Percentiles rank a stretch among this genome's conserved stretches.
Evolutionary conservation across 2,797 vertebrate genomes (phyloP).

Genomic region (Chelonia mydas): DNA sequence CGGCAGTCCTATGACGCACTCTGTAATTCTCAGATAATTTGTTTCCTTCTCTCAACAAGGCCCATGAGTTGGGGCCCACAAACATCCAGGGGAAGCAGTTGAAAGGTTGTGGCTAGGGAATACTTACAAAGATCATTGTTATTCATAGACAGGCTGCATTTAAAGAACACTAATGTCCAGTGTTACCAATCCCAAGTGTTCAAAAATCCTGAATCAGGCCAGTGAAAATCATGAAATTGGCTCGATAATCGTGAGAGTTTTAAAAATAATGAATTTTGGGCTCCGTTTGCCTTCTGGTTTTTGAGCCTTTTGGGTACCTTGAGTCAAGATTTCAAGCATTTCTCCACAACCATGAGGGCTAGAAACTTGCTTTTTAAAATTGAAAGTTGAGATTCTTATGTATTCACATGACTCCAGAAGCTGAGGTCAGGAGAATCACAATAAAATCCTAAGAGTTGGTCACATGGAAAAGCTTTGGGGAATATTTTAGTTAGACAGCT

Average conservation of each 20-base stretch:
- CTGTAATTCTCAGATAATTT: not conserved
- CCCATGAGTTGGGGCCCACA: not conserved
- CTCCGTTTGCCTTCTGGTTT: not conserved
- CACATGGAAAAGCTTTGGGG: not conserved
- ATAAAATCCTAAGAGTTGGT: not conserved
- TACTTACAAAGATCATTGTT: fast-evolving
- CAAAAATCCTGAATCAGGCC: not conserved
- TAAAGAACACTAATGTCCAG: not conserved
- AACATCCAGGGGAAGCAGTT: not conserved
- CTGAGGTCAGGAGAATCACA: not conserved
- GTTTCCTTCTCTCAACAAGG: not conserved
- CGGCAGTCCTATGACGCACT: not conserved
- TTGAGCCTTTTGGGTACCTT: too few species aligned
- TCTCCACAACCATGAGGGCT: not conserved
- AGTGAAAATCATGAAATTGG: not conserved
- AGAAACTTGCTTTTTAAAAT: not conserved
- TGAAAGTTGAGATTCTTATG: not conserved
- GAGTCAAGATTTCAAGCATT: not conserved
- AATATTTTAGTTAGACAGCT: not conserved
- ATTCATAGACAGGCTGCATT: not conserved
- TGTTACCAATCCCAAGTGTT: fast-evolving
- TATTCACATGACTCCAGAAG: not conserved
- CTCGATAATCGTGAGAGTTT: fast-evolving
- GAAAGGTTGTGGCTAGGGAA: not conserved
- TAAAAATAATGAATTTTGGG: not conserved